Evolutionary conservation across 2,888 invertebrate species (phyloP).

Genomic region (Pandemis heparana): DNA sequence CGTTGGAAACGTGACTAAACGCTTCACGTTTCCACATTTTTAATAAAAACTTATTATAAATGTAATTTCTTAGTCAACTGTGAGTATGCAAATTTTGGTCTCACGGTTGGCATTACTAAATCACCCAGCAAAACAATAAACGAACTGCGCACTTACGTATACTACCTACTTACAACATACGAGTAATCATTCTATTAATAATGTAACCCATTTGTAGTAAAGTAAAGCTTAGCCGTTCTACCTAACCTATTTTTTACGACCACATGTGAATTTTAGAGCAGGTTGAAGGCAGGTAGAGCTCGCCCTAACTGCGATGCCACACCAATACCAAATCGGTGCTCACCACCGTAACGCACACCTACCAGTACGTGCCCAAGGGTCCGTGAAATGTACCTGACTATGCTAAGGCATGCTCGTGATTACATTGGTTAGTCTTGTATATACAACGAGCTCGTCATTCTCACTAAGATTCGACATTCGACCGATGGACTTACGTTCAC

Average conservation of each 20-base stretch:
- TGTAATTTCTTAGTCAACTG: constrained; percentile 28
- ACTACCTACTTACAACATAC: neutral
- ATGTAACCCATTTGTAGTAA: neutral
- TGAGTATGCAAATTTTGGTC: constrained; percentile 37
- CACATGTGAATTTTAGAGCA: constrained; percentile 50
- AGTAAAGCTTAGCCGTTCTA: constrained; percentile 4
- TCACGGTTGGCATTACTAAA: constrained; percentile 31
- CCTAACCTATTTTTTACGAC: constrained; percentile 18
- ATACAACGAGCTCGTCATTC: neutral
- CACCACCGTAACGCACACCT: constrained; percentile 62
- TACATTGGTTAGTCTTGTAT: neutral
- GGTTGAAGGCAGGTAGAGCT: constrained; percentile 64
- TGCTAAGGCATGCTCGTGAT: constrained; percentile 13
- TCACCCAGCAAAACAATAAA: constrained; percentile 31
- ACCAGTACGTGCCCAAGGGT: constrained; percentile 68
- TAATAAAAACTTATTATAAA: constrained; percentile 19
- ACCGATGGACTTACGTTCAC: neutral
- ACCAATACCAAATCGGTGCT: constrained; percentile 65
- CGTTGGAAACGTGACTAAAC: constrained; percentile 32
- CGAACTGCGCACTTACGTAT: constrained; percentile 33
- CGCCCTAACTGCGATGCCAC: constrained; percentile 62
- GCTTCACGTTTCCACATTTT: neutral
- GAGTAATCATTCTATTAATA: constrained; percentile 12
- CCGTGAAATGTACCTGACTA: constrained; percentile 69
- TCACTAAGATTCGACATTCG: neutral